Conservation (phyloP, 2,113 vertebrate genomes). For the Crotalus viridis region DNA sequence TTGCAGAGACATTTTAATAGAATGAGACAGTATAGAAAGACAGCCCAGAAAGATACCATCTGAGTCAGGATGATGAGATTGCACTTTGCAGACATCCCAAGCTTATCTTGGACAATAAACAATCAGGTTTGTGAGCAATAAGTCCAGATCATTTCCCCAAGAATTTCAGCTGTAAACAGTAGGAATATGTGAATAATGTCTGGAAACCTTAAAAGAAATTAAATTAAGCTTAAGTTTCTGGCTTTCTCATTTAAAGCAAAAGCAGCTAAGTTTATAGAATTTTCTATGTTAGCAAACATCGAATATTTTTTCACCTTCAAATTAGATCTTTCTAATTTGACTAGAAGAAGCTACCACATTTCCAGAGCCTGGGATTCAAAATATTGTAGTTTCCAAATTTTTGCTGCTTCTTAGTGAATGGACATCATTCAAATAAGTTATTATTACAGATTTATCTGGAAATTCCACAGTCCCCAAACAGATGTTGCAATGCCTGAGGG, state of each 20-base stretch:
- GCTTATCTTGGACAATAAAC: constrained; percentile 71
- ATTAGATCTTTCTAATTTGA: neutral
- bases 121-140: constrained; percentile 55
- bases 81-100: constrained; percentile 63
- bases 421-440: constrained; percentile 31
- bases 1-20: constrained; percentile 59
- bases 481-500: neutral
- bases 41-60: constrained; percentile 70
- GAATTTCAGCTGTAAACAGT: constrained; percentile 60
- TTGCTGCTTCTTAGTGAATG: constrained; percentile 5
- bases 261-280: neutral
- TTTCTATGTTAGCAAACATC: neutral
- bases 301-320: neutral
- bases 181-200: constrained; percentile 52
- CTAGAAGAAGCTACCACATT: neutral
- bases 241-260: constrained; percentile 56
- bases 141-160: constrained; percentile 49
- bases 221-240: constrained; percentile 61
- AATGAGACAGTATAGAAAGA: constrained; percentile 47
- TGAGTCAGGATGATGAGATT: constrained; percentile 63
- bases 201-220: constrained; percentile 54
- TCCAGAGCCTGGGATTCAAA: constrained; percentile 23
- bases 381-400: constrained; percentile 30
- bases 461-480: neutral
- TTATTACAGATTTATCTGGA: neutral